Conservation (phyloP, 1,140 invertebrate genomes). For the Kradibia gibbosae region DNA sequence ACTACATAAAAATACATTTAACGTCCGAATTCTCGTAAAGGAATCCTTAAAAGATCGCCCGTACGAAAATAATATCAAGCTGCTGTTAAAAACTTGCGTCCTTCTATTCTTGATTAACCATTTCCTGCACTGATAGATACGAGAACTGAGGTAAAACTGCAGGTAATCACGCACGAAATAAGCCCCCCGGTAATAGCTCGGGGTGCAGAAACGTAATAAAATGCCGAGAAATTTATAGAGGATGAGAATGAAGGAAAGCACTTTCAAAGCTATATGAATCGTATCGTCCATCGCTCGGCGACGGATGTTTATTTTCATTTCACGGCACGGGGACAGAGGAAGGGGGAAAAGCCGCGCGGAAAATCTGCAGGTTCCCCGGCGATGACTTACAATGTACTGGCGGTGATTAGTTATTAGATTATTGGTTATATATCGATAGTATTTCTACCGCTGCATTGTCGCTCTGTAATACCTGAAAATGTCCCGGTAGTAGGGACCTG, state of each 20-base stretch:
- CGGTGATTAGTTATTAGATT: constrained; percentile 73
- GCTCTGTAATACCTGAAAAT: constrained; percentile 55
- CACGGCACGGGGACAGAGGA: constrained; percentile 41
- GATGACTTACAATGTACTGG: constrained; percentile 67
- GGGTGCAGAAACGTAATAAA: neutral
- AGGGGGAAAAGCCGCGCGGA: constrained; percentile 54
- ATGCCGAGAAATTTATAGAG: neutral
- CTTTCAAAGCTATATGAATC: constrained; percentile 4
- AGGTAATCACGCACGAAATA: neutral
- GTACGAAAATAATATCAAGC: neutral
- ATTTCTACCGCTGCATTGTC: constrained; percentile 57
- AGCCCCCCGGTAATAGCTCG: neutral
- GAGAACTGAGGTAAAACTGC: neutral
- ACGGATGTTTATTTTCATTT: constrained; percentile 63
- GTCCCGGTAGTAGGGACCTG: constrained; percentile 41
- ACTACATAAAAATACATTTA: neutral
- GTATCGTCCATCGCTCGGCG: neutral
- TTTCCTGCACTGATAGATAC: neutral
- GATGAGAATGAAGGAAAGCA: neutral
- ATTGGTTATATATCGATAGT: constrained; percentile 71
- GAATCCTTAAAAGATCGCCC: neutral
- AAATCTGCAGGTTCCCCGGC: constrained; percentile 62
- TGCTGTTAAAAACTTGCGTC: neutral
- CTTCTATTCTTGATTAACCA: neutral
- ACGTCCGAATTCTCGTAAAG: neutral